Evolutionary conservation across 1,140 invertebrate species (phyloP).

Genomic region (Eumaeus atala): DNA sequence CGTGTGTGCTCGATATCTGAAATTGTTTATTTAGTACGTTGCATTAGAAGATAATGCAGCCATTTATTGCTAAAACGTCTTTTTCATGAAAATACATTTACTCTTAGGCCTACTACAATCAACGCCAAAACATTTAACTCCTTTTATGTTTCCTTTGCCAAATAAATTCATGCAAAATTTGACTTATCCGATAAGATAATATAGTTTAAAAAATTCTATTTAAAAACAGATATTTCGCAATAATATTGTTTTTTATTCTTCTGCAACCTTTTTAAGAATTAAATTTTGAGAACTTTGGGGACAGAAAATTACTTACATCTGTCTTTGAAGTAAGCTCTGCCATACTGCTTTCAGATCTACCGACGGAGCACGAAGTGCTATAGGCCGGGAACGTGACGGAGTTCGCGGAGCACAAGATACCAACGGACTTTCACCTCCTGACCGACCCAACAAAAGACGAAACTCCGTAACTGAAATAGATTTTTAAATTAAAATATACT

Average conservation of each 20-base stretch:
- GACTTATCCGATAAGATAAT: too few relatives aligned
- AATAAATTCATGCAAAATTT: too few relatives aligned
- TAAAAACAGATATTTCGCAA: too few relatives aligned
- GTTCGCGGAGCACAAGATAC: constrained; percentile 80
- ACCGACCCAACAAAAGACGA: constrained; percentile 77
- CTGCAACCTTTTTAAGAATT: not conserved
- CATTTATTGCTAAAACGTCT: too few relatives aligned
- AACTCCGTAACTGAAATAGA: constrained; percentile 80
- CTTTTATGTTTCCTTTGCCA: too few relatives aligned
- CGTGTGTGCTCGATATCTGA: constrained; percentile 82
- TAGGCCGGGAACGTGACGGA: constrained; percentile 77
- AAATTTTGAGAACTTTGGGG: too few relatives aligned
- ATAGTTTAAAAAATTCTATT: too few relatives aligned
- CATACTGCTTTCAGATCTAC: constrained; percentile 90
- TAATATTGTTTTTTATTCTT: not conserved
- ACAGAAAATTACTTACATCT: constrained; percentile 83
- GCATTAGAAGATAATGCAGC: too few relatives aligned
- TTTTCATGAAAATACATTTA: too few relatives aligned
- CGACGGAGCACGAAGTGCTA: constrained; percentile 85
- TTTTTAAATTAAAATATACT: constrained; percentile 9
- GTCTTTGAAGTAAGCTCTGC: constrained; percentile 90
- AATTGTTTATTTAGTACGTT: too few relatives aligned
- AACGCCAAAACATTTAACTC: too few relatives aligned
- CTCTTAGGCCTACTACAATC: too few relatives aligned
- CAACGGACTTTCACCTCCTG: constrained; percentile 78